Base-by-base conservation (phyloP, 2,797 vertebrate species). In the Cryptoblepharus egeriae region DNA sequence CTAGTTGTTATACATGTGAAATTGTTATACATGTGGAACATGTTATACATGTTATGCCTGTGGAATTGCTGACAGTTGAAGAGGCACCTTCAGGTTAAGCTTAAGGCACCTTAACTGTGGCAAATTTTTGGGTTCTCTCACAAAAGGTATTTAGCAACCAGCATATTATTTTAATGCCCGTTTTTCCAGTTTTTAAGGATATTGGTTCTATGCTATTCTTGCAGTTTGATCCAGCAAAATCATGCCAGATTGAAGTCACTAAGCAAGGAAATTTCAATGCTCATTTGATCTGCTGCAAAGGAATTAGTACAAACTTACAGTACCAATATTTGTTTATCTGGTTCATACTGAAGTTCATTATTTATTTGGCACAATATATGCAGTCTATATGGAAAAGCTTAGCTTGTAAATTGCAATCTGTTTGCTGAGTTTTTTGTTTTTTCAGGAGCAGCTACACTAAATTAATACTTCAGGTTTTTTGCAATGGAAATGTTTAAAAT, bases 401-500 rank as follows among this genome's bases (percentile, higher is more conserved):
- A 60, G 64, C 42, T 75, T 78, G 68, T 68, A 32, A 81, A 88
- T 88, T 42, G 84, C 49, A 85, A 82, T 72, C 39, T 75, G 37
- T 71, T 85, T 64, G 8, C 42, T 63, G 58, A 72, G 82, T 55
- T 57, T n/a, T 88, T 85, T 89, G 82, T 61, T 86, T 65, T 55
- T 89, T 83, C 82, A 72, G 26, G 82, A 37, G 20, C 74, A 81
- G 85, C 32, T 69, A 57, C 45, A 64, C 65, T 79, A 76, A 89
- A 90, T 91, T 90, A 90, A 77, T 87, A 65, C 24, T 13, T 52
- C 77, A 75, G 67, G 90, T 84, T 90, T 88, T 88, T 81, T 65
- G 89, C 49, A 86, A 90, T 87, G 5, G 68, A 90, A 94, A 92
- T 10, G 1, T 88, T 93, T 92, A 89, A 93, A 92, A 89, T 79